Evolutionary conservation across 2,888 invertebrate species (phyloP), one percentile per base, ranked within the genome.

Genomic region (Ochlodes sylvanus): DNA sequence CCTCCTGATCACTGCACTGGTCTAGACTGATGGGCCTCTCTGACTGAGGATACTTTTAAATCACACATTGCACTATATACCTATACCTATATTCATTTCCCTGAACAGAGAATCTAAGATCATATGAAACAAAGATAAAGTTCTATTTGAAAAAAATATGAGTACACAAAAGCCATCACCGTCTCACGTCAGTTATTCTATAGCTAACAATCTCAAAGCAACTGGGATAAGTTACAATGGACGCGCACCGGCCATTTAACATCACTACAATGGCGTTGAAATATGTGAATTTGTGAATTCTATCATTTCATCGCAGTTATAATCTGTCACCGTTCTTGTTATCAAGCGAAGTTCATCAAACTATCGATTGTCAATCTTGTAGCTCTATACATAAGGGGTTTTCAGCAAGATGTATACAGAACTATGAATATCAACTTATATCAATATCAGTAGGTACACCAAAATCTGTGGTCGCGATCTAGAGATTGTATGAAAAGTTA

Each of bases 221-320:
- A 67, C 63, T 72, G 77, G 77, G 79, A 82, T 77, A 77, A 73
- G 72, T 73, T 75, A 76, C 79, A 83, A 85, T 85, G 79, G 85
- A 82, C 72, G 73, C 71, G 75, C 72, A 72, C 74, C 73, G 74
- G 77, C 75, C 70, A 75, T 76, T 80, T 83, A 82, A 87, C 86
- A 84, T 84, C 77, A 68, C 72, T 79, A 88, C 83, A 88, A 88
- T 82, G 69, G 81, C 79, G 79, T 80, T 81, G 83, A 86, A 83
- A 86, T 79, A 76, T 73, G 76, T 84, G 84, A 87, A 89, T 86
- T 78, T 73, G 76, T 84, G 84, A 87, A 89, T 86, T 78, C 76
- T 89, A 90, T 89, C 89, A 73, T 68, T 85, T 81, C 77, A 77
- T 77, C 76, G 67, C 61, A 69, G 42, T 75, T 72, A 69, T 62